phyloP scores from a whole-genome alignment of 1,140 invertebrate genomes.

The Drosophila insularis region DNA sequence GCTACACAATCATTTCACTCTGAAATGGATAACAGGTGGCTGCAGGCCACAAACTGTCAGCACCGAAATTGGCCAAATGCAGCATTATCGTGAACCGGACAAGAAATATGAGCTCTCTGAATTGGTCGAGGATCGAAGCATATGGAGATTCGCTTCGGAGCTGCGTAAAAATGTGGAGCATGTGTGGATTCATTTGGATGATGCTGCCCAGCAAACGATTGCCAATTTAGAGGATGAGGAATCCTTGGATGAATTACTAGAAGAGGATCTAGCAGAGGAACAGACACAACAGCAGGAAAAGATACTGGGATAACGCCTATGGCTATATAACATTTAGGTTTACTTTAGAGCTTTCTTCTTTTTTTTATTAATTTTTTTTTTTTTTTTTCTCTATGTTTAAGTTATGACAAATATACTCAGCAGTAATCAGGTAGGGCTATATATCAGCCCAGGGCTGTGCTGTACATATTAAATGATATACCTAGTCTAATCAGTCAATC shows the following conservation, averaged over 20 bases:
- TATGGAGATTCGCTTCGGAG: constrained; percentile 52
- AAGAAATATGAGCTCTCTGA: constrained; percentile 30
- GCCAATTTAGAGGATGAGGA: constrained; percentile 33
- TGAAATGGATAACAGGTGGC: constrained; percentile 41
- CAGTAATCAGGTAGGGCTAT: background rate
- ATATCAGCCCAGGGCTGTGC: background rate
- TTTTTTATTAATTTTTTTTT: background rate
- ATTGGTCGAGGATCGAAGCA: constrained; percentile 51
- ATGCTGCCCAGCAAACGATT: constrained; percentile 25
- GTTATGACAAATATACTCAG: background rate
- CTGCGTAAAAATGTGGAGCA: constrained; percentile 43
- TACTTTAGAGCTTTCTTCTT: no score
- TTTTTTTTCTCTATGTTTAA: background rate
- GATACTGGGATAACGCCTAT: constrained; percentile 7
- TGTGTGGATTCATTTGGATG: constrained; percentile 58
- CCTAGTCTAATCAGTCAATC: background rate
- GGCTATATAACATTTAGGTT: background rate
- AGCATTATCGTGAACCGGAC: constrained; percentile 68
- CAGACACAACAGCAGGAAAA: constrained; percentile 29
- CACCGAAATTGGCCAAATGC: constrained; percentile 49
- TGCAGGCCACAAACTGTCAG: constrained; percentile 36
- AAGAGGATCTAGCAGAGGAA: constrained; percentile 35
- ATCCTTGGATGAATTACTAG: constrained; percentile 14
- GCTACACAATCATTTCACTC: constrained; percentile 68
- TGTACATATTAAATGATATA: background rate